Evolutionary conservation across 2,888 invertebrate genomes (phyloP), one percentile per base, ranked within the genome.

Genomic region (Agrochola litura): DNA sequence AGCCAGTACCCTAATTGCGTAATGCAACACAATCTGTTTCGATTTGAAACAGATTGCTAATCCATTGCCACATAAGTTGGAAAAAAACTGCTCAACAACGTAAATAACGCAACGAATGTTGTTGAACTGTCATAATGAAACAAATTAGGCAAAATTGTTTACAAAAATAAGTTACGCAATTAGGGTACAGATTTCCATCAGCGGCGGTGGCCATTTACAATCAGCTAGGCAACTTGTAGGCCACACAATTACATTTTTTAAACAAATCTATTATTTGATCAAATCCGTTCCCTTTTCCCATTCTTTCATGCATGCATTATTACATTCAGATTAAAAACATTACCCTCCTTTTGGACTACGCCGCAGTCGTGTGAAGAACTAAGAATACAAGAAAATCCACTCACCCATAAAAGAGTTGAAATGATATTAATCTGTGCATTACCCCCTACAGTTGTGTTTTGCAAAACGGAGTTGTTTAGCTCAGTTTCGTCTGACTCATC

Each of bases 401-500:
- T 71, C 56, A 72, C 73, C 79, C 16, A 52, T 52, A 22, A 30
- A 52, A 52, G 19, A 63, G 52, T 52, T 49, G 43, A 64, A 79
- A 37, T 49, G 14, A 22, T 81, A 73, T 67, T 46, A 71, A 77
- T 80, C 54, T 41, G 46, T 58, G 12, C 58, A 79, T 74, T 37
- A 81, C 58, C 43, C 74, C 43, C n/a, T 10, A 60, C 30, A 81
- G 63, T 75, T 65, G 67, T 71, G 83, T 75, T 79, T 71, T 46
- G 65, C 79, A 30, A 69, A 83, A 83, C 60, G 12, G 49, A 41
- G 49, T 68, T 58, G 56, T 66, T 64, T 41, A 74, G 54, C 66
- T 79, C 66, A 73, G 68, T 74, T 83, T 63, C 66, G 61, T 69
- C 68, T 64, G 70, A 73, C 69, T 71, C 83, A 78, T 84, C 78